A percentile compares a stretch with the other conserved stretches of the same genome.
Evolutionary conservation across 2,888 invertebrate species (phyloP).

Genomic region (Sialis fuliginosa): DNA sequence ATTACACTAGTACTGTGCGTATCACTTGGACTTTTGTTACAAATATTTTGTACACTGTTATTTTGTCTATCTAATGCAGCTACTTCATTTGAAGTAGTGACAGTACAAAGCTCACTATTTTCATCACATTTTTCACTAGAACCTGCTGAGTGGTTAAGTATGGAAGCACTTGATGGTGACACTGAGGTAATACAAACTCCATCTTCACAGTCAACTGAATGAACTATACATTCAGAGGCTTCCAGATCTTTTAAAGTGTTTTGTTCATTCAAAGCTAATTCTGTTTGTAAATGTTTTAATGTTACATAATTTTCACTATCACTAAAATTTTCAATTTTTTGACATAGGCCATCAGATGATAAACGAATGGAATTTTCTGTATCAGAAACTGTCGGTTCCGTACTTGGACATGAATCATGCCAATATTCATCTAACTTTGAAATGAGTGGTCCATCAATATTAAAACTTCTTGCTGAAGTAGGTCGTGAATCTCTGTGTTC

Average conservation of each 20-base stretch:
- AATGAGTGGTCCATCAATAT: slow-evolving; percentile 36
- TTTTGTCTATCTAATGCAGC: slow-evolving; percentile 2
- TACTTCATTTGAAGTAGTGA: background rate
- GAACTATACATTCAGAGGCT: slow-evolving; percentile 14
- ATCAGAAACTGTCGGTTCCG: slow-evolving; percentile 4
- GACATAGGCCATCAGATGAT: slow-evolving; percentile 3
- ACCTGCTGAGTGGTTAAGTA: slow-evolving; percentile 24
- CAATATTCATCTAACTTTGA: slow-evolving; percentile 18
- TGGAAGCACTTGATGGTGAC: slow-evolving; percentile 15
- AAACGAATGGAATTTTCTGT: slow-evolving; percentile 10
- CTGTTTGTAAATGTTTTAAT: slow-evolving; percentile 23
- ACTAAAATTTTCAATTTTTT: slow-evolving; percentile 6
- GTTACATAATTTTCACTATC: slow-evolving; percentile 24
- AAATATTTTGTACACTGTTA: background rate
- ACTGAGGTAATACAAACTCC: slow-evolving; percentile 13
- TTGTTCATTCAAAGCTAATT: slow-evolving; percentile 19
- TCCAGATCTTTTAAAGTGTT: slow-evolving; percentile 10
- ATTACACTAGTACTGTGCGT: slow-evolving; percentile 29
- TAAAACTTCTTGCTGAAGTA: slow-evolving; percentile 30
- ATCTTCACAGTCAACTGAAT: slow-evolving; percentile 14
- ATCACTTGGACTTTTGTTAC: slow-evolving; percentile 13
- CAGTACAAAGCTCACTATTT: background rate
- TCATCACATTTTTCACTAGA: slow-evolving; percentile 18
- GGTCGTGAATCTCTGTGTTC: slow-evolving; percentile 39
- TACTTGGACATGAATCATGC: slow-evolving; percentile 3